phyloP scores from a whole-genome alignment of 2,888 invertebrate genomes.

The Caenorhabditis sp. region DNA sequence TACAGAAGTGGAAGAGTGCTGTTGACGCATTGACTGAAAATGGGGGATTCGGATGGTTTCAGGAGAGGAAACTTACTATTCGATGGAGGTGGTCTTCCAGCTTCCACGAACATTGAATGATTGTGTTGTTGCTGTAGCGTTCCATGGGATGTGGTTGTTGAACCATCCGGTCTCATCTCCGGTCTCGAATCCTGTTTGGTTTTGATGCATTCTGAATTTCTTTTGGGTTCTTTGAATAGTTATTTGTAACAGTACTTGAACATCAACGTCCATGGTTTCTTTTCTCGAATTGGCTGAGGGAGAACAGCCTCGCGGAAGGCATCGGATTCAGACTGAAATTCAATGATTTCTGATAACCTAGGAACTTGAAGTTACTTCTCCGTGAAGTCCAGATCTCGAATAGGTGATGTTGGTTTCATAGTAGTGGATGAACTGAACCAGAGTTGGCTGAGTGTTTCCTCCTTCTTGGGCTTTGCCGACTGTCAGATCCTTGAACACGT shows the following conservation, averaged over 20 bases:
- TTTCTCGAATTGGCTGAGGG: constrained; percentile 41
- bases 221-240: no score
- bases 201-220: constrained; percentile 46
- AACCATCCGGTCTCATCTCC: constrained; percentile 56
- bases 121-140: constrained; percentile 50
- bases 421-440: constrained; percentile 42
- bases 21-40: constrained; percentile 56
- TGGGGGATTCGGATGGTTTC: neutral
- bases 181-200: constrained; percentile 43
- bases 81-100: constrained; percentile 52
- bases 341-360: neutral
- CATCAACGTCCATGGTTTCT: constrained; percentile 57
- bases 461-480: constrained; percentile 55
- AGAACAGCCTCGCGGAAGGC: constrained; percentile 47
- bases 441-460: constrained; percentile 20
- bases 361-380: constrained; percentile 1
- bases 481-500: constrained; percentile 43
- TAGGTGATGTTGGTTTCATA: constrained; percentile 47
- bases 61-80: constrained; percentile 27
- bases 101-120: constrained; percentile 54
- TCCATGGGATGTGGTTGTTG: constrained; percentile 57
- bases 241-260: constrained; percentile 29
- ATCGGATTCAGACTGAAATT: constrained; percentile 28
- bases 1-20: constrained; percentile 42
- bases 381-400: constrained; percentile 40